Evolutionary conservation across 2,797 vertebrate species (phyloP).

Genomic region (Rhinoraja longicauda): DNA sequence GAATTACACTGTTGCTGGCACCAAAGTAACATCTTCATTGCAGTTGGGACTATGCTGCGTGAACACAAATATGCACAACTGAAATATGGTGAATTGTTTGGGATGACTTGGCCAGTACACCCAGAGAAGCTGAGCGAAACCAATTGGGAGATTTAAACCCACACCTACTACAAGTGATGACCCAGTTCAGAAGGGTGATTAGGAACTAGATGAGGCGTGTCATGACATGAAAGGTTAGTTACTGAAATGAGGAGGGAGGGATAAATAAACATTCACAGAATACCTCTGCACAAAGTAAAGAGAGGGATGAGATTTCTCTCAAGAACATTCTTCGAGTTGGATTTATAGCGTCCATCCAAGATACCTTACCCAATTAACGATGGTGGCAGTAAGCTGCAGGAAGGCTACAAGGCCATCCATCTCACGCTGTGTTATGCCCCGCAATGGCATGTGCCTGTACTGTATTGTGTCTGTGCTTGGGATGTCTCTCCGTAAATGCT

Average conservation of each 20-base stretch:
- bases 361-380: constrained; percentile 79
- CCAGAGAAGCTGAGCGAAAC: background rate
- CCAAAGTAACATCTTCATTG: background rate
- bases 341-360: background rate
- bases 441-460: constrained; percentile 81
- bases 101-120: too few relatives aligned
- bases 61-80: too few relatives aligned
- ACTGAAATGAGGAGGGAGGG: background rate
- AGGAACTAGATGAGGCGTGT: background rate
- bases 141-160: background rate
- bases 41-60: too few relatives aligned
- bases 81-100: background rate
- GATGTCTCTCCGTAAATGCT: constrained; percentile 84
- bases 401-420: constrained; percentile 87
- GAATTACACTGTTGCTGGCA: background rate
- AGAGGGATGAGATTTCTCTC: background rate
- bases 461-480: constrained; percentile 83
- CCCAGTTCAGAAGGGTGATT: background rate
- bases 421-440: constrained; percentile 93
- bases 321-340: background rate
- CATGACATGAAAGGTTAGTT: background rate
- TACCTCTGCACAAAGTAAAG: background rate
- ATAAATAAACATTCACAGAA: background rate
- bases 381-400: constrained; percentile 81
- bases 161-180: background rate